Evolutionary conservation across 2,113 vertebrate species (phyloP), one percentile per base, ranked within the genome.

Genomic region (Chloebia gouldiae): DNA sequence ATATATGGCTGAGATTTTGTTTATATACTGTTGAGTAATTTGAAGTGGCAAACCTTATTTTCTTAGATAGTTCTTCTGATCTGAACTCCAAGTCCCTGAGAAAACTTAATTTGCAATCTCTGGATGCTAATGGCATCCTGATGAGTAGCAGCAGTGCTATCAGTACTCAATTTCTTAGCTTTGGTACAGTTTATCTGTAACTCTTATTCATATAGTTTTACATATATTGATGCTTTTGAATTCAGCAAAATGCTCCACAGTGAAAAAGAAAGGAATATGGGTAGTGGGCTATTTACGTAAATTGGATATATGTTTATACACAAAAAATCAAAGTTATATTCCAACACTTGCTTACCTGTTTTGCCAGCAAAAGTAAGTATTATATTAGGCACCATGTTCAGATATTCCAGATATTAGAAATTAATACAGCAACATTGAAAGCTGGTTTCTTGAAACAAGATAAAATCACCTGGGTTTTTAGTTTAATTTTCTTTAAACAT

Each of bases 351-450:
- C 42, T 87, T 81, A 60, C 33, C 16, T 53, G 10, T 80, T 56
- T 88, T 91, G 23, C 25, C 31, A 79, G 53, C 9, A 93, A 94
- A 93, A 88, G 65, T 44, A 93, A 33, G 3, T 71, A 66, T 95
- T 70, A 13, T 53, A 57, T 69, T n/a, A 54, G 18, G 77, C 47
- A 71, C 15, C 18, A 49, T 35, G 14, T 70, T 39, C 51, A 68
- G 49, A 51, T 45, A 89, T 40, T 8, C 40, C 64, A 83, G n/a
- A 57, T 80, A 69, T 20, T 91, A n/a, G 33, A 84, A 93, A 71
- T 75, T 91, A 78, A 75, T 71, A 31, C n/a, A 82, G 44, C 20
- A 49, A 72, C 40, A 37, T 20, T 12, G 17, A 86, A 53, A 84
- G 23, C 40, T 40, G 28, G 20, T 47, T 96, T 92, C 13, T 33